Base-by-base conservation (phyloP, 30 jellyfish, hydroid and myxozoan genomes). In the Chrysaora quinquecirrha region DNA sequence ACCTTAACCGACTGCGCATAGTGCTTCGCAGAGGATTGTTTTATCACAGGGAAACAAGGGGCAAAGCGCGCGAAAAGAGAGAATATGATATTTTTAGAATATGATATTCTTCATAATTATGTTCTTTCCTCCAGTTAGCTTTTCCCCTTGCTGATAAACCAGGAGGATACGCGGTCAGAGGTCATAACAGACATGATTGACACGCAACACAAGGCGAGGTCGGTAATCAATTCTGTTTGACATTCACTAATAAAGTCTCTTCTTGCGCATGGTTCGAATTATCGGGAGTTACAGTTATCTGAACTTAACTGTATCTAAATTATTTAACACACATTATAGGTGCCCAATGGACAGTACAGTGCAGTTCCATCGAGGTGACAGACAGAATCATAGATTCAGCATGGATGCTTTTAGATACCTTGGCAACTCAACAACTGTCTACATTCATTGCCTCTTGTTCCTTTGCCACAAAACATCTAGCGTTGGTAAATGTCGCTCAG, bases 371-470 rank as follows among this genome's bases (percentile, higher is more conserved):
- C 58, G 58, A 14, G 60, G 85, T 14, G 82, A 35, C 18, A 38
- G 60, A 34, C 35, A 82, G 48, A 48, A 56, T 75, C 82, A 64
- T 19, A 76, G 82, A 10, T 82, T 82, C 66, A 54, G 74, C 60
- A 64, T 82, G 74, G 78, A 82, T 33, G 85, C 92, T 18, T 82
- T 82, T 25, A 54, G 69, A 1, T 82, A 67, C 85, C 52, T 64
- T 80, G 28, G 46, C 11, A 66, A 82, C 9, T 35, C 33, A 67
- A 68, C 85, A 27, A 24, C 65, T 10, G 92, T 82, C 48, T 82
- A 67, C 50, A 52, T 82, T 33, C 92, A 82, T 27, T 82, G 92
- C 50, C 77, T 64, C 79, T 75, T 70, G 30, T 82, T 82, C 79
- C 80, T 82, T 69, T 82, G 92, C 75, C 84, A 76, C 23, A 68